These are phyloP conservation scores for human DNA, from an alignment of 2,113 vertebrate species.

Conservation along the genomic window GRCh38 chr2:4595501-4596000, in stretches of 20 bases:
- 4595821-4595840: background rate
- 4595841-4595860: background rate
- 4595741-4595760: background rate
- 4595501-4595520: rapidly evolving
- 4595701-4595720: too few species aligned
- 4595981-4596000: background rate
- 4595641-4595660: background rate
- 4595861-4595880: background rate
- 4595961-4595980: background rate
- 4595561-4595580: background rate
- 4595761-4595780: background rate
- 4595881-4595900: background rate
- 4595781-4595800: rapidly evolving
- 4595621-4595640: background rate
- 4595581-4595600: background rate
- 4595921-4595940: background rate
- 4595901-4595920: background rate
- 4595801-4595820: rapidly evolving
- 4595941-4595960: background rate
- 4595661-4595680: background rate
- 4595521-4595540: background rate
- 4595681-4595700: background rate
- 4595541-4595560: background rate
- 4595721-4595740: background rate
- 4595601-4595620: background rate